A percentile compares a stretch with the other conserved stretches of the same genome.
Conservation (phyloP, 1,140 invertebrate genomes). For the Euborellia annulipes region DNA sequence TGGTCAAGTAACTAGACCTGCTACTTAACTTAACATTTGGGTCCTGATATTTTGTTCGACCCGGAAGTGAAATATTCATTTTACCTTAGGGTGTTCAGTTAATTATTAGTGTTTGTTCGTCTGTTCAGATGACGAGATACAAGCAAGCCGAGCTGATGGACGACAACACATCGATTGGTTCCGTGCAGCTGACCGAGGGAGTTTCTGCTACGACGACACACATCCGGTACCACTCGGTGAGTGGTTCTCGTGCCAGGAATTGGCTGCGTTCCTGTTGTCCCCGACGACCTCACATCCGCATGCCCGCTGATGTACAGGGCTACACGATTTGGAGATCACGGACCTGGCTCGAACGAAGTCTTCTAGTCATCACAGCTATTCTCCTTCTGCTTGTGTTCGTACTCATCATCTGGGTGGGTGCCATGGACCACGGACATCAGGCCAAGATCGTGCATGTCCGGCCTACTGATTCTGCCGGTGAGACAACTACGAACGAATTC, state of each 20-base stretch:
- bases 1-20: too few species aligned
- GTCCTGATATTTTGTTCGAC: too few species aligned
- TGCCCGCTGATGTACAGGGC: constrained; percentile 23
- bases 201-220: constrained; percentile 60
- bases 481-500: constrained; percentile 24
- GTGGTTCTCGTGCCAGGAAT: constrained; percentile 15
- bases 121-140: constrained; percentile 74
- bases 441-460: constrained; percentile 27
- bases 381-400: constrained; percentile 46
- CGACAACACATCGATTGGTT: constrained; percentile 64
- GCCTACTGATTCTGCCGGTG: constrained; percentile 28
- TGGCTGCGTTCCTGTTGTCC: too few species aligned
- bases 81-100: too few species aligned
- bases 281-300: too few species aligned
- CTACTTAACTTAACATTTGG: too few species aligned
- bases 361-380: constrained; percentile 35
- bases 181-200: constrained; percentile 56
- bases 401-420: constrained; percentile 28
- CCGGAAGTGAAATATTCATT: too few species aligned
- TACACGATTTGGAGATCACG: constrained; percentile 45
- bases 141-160: constrained; percentile 72
- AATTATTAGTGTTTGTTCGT: too few species aligned
- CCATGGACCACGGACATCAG: constrained; percentile 22
- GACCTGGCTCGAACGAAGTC: constrained; percentile 37
- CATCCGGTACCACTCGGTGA: constrained; percentile 61